Percentiles rank a stretch among this genome's conserved stretches.
phyloP scores from a whole-genome alignment of 2,797 vertebrate species.

The Hapalemur alaotrensis region DNA sequence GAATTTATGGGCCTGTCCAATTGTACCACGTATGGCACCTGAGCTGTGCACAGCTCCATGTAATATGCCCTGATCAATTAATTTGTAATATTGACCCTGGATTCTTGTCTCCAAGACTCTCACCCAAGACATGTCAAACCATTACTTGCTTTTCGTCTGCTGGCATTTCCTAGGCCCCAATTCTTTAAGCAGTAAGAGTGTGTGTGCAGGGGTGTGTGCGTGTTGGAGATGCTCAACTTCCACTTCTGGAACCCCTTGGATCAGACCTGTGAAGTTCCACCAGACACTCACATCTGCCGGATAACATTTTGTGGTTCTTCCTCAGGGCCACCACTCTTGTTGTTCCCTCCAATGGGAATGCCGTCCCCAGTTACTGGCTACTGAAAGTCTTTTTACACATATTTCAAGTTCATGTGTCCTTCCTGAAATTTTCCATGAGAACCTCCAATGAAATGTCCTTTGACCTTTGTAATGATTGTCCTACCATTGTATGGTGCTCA shows the following conservation, averaged over 20 bases:
- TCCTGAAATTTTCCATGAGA: background rate
- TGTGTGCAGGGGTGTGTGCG: background rate
- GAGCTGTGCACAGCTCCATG: background rate
- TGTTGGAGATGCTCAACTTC: background rate
- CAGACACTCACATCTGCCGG: background rate
- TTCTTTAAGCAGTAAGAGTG: background rate
- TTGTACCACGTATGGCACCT: background rate
- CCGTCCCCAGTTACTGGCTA: background rate
- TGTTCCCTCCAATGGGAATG: background rate
- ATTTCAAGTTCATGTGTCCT: background rate
- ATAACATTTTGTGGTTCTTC: background rate
- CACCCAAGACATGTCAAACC: background rate
- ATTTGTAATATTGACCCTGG: background rate
- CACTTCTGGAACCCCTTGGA: background rate
- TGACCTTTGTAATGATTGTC: background rate
- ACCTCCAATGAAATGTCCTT: background rate
- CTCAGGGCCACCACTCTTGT: background rate
- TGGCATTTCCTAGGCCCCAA: background rate
- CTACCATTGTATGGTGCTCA: background rate
- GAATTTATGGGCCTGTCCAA: background rate
- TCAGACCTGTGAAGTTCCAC: background rate
- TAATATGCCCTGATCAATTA: background rate
- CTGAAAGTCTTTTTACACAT: background rate
- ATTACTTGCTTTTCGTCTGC: background rate
- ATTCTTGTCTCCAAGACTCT: background rate